Evolutionary conservation across 2,888 invertebrate species (phyloP), one percentile per base, ranked within the genome.

Genomic region (Platycheirus rosarum): DNA sequence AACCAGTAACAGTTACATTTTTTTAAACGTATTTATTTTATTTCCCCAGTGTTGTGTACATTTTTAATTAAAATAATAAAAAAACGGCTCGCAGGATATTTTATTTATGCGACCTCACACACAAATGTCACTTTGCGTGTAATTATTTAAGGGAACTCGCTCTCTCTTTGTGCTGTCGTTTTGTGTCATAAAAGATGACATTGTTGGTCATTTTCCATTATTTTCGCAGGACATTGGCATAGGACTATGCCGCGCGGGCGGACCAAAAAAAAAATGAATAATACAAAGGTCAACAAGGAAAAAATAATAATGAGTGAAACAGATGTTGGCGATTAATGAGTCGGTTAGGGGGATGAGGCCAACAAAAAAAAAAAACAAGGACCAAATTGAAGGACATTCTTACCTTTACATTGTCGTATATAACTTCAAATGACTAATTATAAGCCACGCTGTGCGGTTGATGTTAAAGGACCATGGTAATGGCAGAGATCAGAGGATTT

Each of bases 371-470:
- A n/a, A n/a, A n/a, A n/a, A n/a, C n/a, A n/a, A 1, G 18, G 3
- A 35, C 35, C 23, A 37, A 26, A 26, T 18, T 18, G 11, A 18
- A 44, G 2, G 29, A 18, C 11, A 60, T 44, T 40, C 7, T 60
- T 60, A 60, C 60, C 60, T 60, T 60, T 29, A 40, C 57, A 57
- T 26, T 60, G 44, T 60, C 60, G 60, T 44, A 60, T 60, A 60
- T 29, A 18, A 44, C 44, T 60, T 44, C 44, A 60, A 80, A 76
- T 76, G 70, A 76, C 80, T 80, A 80, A 80, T 80, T 80, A 80
- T 63, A 62, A 60, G 29, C 60, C 76, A 53, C 65, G 29, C 40
- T 68, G 46, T 69, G 57, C 40, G 80, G 80, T 62, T 71, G 48
- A 32, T 26, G 66, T 48, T 42, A 53, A 71, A 60, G 66, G 70